Base-by-base conservation (phyloP, 2,797 vertebrate species). In the Cirrhinus mrigala region DNA sequence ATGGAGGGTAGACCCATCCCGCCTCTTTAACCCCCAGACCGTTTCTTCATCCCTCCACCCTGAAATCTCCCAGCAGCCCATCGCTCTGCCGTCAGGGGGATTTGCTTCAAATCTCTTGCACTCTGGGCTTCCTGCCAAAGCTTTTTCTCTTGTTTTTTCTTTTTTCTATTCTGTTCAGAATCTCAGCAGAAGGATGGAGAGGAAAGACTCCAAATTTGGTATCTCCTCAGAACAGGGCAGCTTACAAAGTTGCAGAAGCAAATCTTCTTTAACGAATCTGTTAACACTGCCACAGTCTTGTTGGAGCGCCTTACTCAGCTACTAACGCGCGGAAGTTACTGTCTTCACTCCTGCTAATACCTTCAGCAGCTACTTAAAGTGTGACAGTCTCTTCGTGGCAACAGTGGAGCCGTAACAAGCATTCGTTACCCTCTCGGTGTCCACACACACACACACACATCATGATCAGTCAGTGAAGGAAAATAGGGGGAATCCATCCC, bases 61-160 rank as follows among this genome's bases (percentile, higher is more conserved):
- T 89, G 79, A 84, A 56, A 85, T 85, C 92, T 90, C 85, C 90
- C 87, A 94, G 89, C 90, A 91, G 91, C 79, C 87, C 90, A 83
- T 37, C 85, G 83, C 87, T 87, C 88, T 37, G 68, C 68, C 78
- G 86, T 88, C 87, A 24, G 86, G 86, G 91, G 91, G 90, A 92
- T 92, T 94, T 92, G 84, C 90, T 80, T 92, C 73, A 89, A 91
- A 92, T 90, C 89, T 90, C 82, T 82, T 62, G 52, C 40, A 70
- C 90, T 92, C 90, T 88, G 87, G 90, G 92, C 90, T 24, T 27
- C 87, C 52, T 92, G 90, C 92, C 90, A 91, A 86, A n/a, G 81
- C 87, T 60, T 89, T 88, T 90, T 75, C 87, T 89, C 88, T 90
- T 89, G 87, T 80, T 89, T 82, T 78, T 15, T 37, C 84, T 16